Conservation (phyloP, 2,888 invertebrate genomes). For the Sinhomidia bicolor region DNA sequence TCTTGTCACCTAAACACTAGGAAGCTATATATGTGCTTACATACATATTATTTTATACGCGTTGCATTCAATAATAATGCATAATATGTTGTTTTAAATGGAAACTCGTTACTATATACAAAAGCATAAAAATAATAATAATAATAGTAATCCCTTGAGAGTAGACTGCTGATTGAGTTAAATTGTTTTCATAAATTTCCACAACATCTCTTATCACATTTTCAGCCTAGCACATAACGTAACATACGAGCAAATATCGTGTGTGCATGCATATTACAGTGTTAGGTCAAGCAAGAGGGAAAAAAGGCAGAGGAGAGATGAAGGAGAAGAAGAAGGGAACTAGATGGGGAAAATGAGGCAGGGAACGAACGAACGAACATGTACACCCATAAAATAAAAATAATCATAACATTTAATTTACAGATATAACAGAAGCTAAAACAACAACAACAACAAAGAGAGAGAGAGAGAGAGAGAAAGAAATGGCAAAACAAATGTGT, state of each 20-base stretch:
- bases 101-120: neutral
- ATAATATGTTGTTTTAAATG: neutral
- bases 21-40: neutral
- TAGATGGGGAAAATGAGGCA: neutral
- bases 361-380: neutral
- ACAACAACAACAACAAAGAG: slow-evolving; percentile 1
- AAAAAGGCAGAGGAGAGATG: neutral
- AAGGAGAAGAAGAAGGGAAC: neutral
- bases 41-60: too few species aligned
- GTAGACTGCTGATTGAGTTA: slow-evolving; percentile 42
- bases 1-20: slow-evolving; percentile 33
- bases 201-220: neutral
- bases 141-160: slow-evolving; percentile 37
- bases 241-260: neutral
- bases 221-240: neutral
- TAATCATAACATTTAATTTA: slow-evolving; percentile 31
- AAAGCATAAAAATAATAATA: neutral
- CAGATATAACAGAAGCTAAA: neutral
- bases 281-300: neutral
- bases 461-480: too few species aligned
- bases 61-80: too few species aligned
- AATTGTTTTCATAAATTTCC: slow-evolving; percentile 54
- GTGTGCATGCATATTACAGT: neutral
- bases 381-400: neutral
- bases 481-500: neutral